Evolutionary conservation across 2,797 vertebrate species (phyloP), one percentile per base, ranked within the genome.

Genomic region (Oreortyx pictus): DNA sequence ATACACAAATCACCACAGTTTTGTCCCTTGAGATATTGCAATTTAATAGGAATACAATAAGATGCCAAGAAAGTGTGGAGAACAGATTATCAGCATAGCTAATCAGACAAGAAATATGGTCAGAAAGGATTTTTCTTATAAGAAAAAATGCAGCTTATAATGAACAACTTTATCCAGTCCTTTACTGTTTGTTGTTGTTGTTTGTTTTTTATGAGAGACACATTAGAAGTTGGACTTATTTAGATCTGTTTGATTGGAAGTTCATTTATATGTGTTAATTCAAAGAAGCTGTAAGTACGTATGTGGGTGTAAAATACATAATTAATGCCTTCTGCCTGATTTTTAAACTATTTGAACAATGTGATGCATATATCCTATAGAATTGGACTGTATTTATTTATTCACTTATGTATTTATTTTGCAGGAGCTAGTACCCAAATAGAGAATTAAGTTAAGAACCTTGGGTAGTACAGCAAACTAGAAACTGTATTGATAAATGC

Each of bases 401-500:
- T 50, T 50, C 15, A 49, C 15, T 25, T 50, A 27, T 54, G 18
- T 54, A 27, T 31, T 56, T 56, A 52, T 56, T 16, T 82, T 85
- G 8, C 50, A 70, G 76, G 81, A 78, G 14, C 14, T 89, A 33
- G 25, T 29, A 90, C 12, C 16, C 31, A 78, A 74, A 72, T 1
- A 39, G 20, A 67, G 57, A 87, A 46, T 65, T 56, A 46, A 82
- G 22, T 66, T 77, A 47, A 47, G 25, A 82, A 66, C 37, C 24
- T 54, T 61, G 29, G 77, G 7, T 86, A 64, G n/a, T 67, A 7
- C 67, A 56, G n/a, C 25, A 85, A 89, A 86, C 25, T 39, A 89
- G 66, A 80, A 94, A 65, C 20, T 39, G 23, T 67, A 80, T 82
- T 96, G 90, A 39, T 89, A 35, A 60, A 24, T 49, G 35, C 41